Evolutionary conservation across 2,797 vertebrate species (phyloP).

Genomic region (Corythornis leucogaster): DNA sequence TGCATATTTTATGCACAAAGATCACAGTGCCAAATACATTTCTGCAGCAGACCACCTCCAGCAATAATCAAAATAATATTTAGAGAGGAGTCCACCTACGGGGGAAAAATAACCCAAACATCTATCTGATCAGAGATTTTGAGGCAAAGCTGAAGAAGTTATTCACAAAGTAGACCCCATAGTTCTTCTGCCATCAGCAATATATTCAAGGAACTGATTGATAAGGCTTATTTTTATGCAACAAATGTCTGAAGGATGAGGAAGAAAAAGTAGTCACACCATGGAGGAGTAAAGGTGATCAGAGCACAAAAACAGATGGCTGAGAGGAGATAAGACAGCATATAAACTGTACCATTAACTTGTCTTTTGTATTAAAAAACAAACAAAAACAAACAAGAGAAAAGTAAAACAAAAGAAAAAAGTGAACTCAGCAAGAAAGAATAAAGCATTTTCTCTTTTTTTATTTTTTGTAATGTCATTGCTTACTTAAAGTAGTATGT

Average conservation of each 20-base stretch:
- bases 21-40: neutral
- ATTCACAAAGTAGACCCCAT: neutral
- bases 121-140: conserved; percentile 18
- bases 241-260: neutral
- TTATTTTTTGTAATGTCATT: neutral
- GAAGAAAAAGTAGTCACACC: neutral
- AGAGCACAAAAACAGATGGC: neutral
- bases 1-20: conserved; percentile 35
- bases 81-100: conserved; percentile 33
- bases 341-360: neutral
- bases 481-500: neutral
- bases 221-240: conserved; percentile 44
- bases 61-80: conserved; percentile 21
- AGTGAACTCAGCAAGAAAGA: neutral
- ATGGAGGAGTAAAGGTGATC: neutral
- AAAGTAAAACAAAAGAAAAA: neutral
- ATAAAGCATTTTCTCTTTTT: neutral
- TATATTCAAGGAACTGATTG: conserved; percentile 42
- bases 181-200: conserved; percentile 39
- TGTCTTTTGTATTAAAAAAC: neutral
- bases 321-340: neutral
- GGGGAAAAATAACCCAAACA: neutral
- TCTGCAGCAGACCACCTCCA: conserved; percentile 37
- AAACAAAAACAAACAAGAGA: neutral
- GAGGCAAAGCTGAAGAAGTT: conserved; percentile 31